Evolutionary conservation across 2,888 invertebrate genomes (phyloP).

Genomic region (Pachycephus smyrnensis): DNA sequence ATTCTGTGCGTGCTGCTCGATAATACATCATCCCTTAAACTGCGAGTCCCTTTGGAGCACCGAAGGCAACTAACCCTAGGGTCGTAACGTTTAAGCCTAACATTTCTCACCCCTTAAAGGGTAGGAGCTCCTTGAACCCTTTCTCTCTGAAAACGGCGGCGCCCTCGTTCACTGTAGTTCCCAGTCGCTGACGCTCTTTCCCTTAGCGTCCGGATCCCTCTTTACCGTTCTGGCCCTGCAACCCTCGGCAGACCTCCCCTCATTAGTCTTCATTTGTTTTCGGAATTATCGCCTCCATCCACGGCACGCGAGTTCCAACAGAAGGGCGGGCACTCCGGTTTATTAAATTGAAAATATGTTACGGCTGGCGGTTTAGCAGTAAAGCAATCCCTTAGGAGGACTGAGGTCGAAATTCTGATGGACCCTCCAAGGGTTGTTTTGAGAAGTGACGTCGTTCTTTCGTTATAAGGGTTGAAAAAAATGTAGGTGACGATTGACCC

Average conservation of each 20-base stretch:
- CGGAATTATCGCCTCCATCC: slow-evolving; percentile 62
- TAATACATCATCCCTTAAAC: slow-evolving; percentile 63
- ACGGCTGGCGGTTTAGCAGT: slow-evolving; percentile 25
- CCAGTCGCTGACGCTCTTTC: slow-evolving; percentile 32
- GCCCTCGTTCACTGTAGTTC: slow-evolving; percentile 31
- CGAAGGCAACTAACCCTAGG: slow-evolving; percentile 58
- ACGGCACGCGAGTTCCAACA: slow-evolving; percentile 17
- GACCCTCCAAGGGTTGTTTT: background rate
- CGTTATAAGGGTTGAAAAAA: background rate
- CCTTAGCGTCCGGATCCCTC: slow-evolving; percentile 23
- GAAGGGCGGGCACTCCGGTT: slow-evolving; percentile 35
- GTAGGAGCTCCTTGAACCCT: slow-evolving; percentile 60
- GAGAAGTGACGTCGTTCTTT: background rate
- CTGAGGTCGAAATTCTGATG: background rate
- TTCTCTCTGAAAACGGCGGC: slow-evolving; percentile 39
- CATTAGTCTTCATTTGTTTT: slow-evolving; percentile 68
- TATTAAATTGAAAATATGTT: slow-evolving; percentile 62
- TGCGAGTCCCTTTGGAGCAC: slow-evolving; percentile 35
- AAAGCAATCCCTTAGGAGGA: background rate
- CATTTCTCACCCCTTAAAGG: slow-evolving; percentile 65
- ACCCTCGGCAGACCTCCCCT: slow-evolving; percentile 57
- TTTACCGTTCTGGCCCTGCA: slow-evolving; percentile 21
- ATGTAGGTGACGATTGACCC: background rate
- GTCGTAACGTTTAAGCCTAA: slow-evolving; percentile 64
- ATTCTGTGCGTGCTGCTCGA: slow-evolving; percentile 56